A percentile compares a stretch with the other conserved stretches of the same genome.
Evolutionary conservation across 2,888 invertebrate species (phyloP).

Genomic region (Strigamia maritima): DNA sequence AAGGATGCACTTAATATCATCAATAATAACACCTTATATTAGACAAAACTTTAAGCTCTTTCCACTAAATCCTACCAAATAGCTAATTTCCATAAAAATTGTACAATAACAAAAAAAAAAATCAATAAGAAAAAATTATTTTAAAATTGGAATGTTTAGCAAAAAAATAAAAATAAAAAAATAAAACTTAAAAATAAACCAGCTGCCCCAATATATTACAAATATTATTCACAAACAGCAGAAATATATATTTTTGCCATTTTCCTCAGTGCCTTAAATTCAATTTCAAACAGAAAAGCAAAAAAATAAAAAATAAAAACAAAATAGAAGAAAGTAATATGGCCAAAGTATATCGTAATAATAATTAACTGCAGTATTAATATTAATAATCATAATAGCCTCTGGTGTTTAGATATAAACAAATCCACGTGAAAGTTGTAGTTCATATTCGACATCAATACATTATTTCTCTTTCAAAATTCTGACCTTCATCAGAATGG

Average conservation of each 20-base stretch:
- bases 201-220: slow-evolving; percentile 28
- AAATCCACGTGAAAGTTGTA: not conserved
- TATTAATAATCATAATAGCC: slow-evolving; percentile 29
- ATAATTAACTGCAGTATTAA: not conserved
- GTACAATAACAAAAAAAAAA: not conserved
- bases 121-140: not conserved
- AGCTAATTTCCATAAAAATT: not conserved
- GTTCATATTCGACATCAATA: slow-evolving; percentile 11
- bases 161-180: not conserved
- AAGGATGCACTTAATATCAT: not conserved
- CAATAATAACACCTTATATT: too few species aligned
- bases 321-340: not conserved
- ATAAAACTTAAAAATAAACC: not conserved
- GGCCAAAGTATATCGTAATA: not conserved
- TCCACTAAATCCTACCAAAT: not conserved
- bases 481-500: not conserved
- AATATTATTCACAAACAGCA: not conserved
- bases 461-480: not conserved
- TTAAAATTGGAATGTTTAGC: not conserved
- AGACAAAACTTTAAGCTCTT: not conserved
- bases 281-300: not conserved
- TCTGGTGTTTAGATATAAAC: slow-evolving; percentile 25
- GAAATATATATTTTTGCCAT: not conserved
- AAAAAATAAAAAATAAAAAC: not conserved
- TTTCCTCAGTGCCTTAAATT: slow-evolving; percentile 22